Percentiles rank a stretch among this genome's conserved stretches.
Conservation (phyloP, 2,888 invertebrate genomes). For the Amphipyra berbera region DNA sequence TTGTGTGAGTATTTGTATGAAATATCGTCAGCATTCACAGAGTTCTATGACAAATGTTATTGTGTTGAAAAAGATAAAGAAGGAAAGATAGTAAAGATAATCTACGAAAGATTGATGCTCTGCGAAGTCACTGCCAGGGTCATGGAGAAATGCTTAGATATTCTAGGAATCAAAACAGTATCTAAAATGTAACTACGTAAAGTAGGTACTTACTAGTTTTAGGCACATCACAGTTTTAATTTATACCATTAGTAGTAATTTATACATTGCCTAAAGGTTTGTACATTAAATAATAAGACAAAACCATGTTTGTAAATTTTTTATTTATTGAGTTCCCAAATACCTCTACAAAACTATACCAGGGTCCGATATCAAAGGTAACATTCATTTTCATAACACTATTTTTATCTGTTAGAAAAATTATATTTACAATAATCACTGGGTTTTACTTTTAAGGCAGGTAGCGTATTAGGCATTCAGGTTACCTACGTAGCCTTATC, state of each 20-base stretch:
- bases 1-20: conserved; percentile 99
- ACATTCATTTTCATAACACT: conserved; percentile 71
- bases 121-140: conserved; percentile 97
- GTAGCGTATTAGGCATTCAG: conserved; percentile 3
- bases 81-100: conserved; percentile 95
- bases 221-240: conserved; percentile 56
- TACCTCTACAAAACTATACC: conserved; percentile 89
- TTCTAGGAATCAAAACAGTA: conserved; percentile 97
- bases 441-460: conserved; percentile 48
- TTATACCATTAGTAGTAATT: conserved; percentile 40
- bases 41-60: conserved; percentile 99
- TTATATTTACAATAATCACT: conserved; percentile 66
- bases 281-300: conserved; percentile 64
- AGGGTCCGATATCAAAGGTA: conserved; percentile 80
- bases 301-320: conserved; percentile 69
- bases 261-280: conserved; percentile 46
- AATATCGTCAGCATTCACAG: conserved; percentile 97
- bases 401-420: conserved; percentile 61
- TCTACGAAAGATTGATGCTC: conserved; percentile 96
- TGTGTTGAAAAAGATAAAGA: conserved; percentile 97
- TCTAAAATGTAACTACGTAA: conserved; percentile 94
- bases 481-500: no score
- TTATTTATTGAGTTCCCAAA: conserved; percentile 87
- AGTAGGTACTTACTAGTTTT: conserved; percentile 34
- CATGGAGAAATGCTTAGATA: conserved; percentile 96